A percentile compares a stretch with the other conserved stretches of the same genome.
phyloP scores from a whole-genome alignment of 1,140 invertebrate species.

The Parapsyche elsis region DNA sequence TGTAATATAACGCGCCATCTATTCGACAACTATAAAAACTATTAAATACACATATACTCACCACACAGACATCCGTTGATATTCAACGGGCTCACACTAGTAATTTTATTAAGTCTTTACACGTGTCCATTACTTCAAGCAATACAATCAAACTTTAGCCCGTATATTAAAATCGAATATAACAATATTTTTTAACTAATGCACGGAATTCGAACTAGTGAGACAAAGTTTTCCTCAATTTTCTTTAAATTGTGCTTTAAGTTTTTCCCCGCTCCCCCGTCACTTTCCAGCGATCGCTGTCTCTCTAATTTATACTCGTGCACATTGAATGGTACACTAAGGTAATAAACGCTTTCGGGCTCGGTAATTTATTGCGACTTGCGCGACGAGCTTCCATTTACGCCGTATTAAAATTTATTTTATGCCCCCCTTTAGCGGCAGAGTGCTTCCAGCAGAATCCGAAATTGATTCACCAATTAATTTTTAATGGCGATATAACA shows the following conservation, averaged over 20 bases:
- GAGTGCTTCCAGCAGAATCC: not conserved
- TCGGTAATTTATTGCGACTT: conserved; percentile 21
- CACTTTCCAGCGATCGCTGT: not conserved
- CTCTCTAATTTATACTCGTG: conserved; percentile 5
- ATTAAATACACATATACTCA: too few species aligned
- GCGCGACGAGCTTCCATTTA: conserved; percentile 36
- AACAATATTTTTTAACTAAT: too few species aligned
- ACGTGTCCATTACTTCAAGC: too few species aligned
- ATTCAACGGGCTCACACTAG: too few species aligned
- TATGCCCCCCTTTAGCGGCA: not conserved
- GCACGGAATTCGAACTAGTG: too few species aligned
- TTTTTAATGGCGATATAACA: conserved; percentile 17
- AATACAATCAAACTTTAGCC: too few species aligned
- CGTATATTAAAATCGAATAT: too few species aligned
- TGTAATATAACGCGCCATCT: too few species aligned
- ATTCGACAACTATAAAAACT: too few species aligned
- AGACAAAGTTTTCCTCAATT: too few species aligned
- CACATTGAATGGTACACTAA: conserved; percentile 19
- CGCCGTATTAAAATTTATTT: conserved; percentile 39
- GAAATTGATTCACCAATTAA: conserved; percentile 22
- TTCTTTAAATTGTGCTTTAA: not conserved
- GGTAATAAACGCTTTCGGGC: conserved; percentile 20
- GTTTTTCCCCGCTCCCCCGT: not conserved
- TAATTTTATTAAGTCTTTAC: too few species aligned
- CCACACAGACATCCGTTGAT: too few species aligned